These are phyloP conservation scores for Drosophila ustulata DNA, from an alignment of 2,888 invertebrate genomes.

Conservation along the genomic window DNA sequence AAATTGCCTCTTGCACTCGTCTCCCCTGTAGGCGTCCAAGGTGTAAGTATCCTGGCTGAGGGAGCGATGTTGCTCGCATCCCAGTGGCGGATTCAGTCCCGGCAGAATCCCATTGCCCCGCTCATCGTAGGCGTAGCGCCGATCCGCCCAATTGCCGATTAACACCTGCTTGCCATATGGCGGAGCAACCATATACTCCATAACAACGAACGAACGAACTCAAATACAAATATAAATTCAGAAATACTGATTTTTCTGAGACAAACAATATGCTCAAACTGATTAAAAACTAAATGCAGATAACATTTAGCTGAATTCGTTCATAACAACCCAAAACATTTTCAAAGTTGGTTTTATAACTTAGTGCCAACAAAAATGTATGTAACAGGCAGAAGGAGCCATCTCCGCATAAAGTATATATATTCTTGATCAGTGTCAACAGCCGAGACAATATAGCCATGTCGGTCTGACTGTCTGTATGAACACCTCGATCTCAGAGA, in stretches of 20 bases:
- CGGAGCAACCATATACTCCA: conserved; percentile 32
- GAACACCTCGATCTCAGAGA: too few relatives aligned
- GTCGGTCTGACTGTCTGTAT: too few relatives aligned
- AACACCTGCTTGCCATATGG: conserved; percentile 51
- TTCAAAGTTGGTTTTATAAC: too few relatives aligned
- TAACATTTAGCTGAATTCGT: neutral
- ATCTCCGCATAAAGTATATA: too few relatives aligned
- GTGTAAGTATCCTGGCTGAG: conserved; percentile 51
- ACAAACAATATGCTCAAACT: conserved; percentile 4
- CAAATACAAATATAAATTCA: conserved; percentile 12
- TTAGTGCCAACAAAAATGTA: too few relatives aligned
- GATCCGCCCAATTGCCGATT: conserved; percentile 65
- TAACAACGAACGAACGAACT: neutral
- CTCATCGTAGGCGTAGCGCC: conserved; percentile 45
- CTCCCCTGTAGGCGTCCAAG: neutral
- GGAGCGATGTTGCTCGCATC: conserved; percentile 51
- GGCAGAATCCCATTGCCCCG: conserved; percentile 58
- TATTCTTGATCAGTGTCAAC: too few relatives aligned
- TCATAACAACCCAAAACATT: too few relatives aligned
- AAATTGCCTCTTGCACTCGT: conserved; percentile 2
- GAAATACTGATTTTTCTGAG: neutral
- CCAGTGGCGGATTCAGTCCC: conserved; percentile 19
- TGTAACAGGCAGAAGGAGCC: too few relatives aligned
- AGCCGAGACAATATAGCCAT: too few relatives aligned
- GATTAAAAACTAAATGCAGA: neutral